Evolutionary conservation across 2,888 invertebrate species (phyloP).

Genomic region (Orthosia gracilis): DNA sequence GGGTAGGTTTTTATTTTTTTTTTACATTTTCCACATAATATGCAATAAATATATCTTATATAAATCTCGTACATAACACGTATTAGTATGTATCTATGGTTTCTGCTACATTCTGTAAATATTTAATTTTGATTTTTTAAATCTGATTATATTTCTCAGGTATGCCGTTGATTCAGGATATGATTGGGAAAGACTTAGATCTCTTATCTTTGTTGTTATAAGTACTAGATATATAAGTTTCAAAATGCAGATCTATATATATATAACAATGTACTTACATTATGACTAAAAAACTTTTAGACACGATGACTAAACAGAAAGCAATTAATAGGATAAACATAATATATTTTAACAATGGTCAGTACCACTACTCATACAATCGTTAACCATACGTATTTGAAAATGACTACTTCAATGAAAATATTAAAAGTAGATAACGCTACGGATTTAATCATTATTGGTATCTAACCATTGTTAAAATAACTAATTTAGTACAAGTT

Average conservation of each 20-base stretch:
- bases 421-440: conserved; percentile 58
- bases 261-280: conserved; percentile 66
- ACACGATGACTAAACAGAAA: conserved; percentile 63
- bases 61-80: conserved; percentile 82
- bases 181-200: conserved; percentile 75
- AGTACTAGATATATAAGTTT: conserved; percentile 61
- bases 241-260: conserved; percentile 65
- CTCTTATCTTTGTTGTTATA: conserved; percentile 52
- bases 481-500: conserved; percentile 45
- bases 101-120: conserved; percentile 84
- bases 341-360: conserved; percentile 50
- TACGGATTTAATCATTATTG: conserved; percentile 52
- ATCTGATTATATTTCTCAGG: conserved; percentile 84
- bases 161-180: conserved; percentile 88
- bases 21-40: conserved; percentile 87
- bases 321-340: conserved; percentile 54
- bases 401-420: conserved; percentile 50
- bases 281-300: conserved; percentile 57
- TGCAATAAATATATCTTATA: conserved; percentile 89
- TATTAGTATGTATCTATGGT: conserved; percentile 77
- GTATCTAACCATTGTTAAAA: conserved; percentile 54
- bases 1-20: conserved; percentile 84
- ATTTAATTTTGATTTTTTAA: conserved; percentile 74
- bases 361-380: conserved; percentile 26
- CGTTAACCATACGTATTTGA: conserved; percentile 44